Base-by-base conservation (phyloP, 2,888 invertebrate species). In the Julus scandinavius region DNA sequence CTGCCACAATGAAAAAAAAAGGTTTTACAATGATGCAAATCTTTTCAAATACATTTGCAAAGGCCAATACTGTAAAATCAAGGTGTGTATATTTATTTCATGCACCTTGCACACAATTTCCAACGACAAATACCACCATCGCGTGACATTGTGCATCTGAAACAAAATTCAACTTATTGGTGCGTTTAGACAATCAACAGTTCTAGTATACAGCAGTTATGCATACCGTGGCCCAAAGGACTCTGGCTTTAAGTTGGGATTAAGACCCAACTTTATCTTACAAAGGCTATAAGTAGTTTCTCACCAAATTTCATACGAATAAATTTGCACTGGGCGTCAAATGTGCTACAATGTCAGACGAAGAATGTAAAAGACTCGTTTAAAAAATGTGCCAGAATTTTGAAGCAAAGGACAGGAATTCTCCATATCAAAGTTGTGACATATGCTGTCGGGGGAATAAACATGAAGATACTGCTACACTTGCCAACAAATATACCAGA, bases 31-130 rank as follows among this genome's bases (percentile, higher is more conserved):
- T 72, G 17, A 72, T 11, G 63, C 63, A 72, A 72, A 72, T 72
- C 45, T 45, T 45, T 72, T 72, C n/a, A 72, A 72, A 20, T 72
- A 20, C 63, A 72, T 72, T 20, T 72, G 20, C 63, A 72, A 72
- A 72, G 63, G 63, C 63, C 63, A 72, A 72, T 72, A 72, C 63
- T 72, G 63, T 20, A 72, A 20, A 72, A 72, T 72, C 63, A 72
- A 20, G 63, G 63, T 72, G 20, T 72, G 20, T 5, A 72, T 20
- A 20, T 72, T 72, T 7, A 17, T 72, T 72, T 72, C 20, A n/a
- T 5, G 6, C 7, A 7, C 20, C 63, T 20, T 20, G 4, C 20
- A 20, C 63, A 54, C 54, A 54, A 54, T 54, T 54, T 54, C 54
- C 54, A 54, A 15, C 54, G 17, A 54, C 54, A n/a, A 63, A 63